Conservation (phyloP, 2,888 invertebrate species). For the Pyrgus malvae region DNA sequence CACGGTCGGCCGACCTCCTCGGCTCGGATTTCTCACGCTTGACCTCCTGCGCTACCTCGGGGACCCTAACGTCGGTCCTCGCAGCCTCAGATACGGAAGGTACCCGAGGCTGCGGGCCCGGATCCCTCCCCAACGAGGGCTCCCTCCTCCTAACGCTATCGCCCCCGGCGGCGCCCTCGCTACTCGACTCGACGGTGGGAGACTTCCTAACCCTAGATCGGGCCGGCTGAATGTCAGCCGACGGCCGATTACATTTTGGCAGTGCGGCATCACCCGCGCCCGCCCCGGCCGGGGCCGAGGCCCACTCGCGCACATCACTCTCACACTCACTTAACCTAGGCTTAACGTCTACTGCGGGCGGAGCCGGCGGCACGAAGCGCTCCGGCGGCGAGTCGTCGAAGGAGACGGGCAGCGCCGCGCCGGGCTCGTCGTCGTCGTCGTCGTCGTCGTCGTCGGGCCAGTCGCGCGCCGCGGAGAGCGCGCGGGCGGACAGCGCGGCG, state of each 20-base stretch:
- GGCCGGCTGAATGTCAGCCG: constrained; percentile 64
- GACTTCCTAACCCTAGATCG: constrained; percentile 60
- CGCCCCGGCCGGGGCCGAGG: constrained; percentile 46
- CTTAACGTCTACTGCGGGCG: constrained; percentile 41
- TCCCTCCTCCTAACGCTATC: constrained; percentile 50
- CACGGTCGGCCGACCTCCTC: background rate
- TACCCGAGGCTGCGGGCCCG: no score
- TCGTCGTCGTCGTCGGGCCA: constrained; percentile 15
- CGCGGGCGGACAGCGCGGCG: constrained; percentile 39
- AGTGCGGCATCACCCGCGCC: constrained; percentile 51
- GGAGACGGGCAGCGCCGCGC: background rate
- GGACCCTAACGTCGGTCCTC: background rate
- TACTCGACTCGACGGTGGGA: constrained; percentile 64
- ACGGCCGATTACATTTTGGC: constrained; percentile 54
- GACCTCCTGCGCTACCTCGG: constrained; percentile 13
- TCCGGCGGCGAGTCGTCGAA: constrained; percentile 19
- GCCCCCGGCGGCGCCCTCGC: constrained; percentile 50
- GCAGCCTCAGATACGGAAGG: background rate
- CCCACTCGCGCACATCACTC: constrained; percentile 41
- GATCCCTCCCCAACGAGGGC: background rate
- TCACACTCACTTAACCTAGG: constrained; percentile 38
- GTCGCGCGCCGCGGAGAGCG: constrained; percentile 25
- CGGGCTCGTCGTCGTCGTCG: constrained; percentile 16
- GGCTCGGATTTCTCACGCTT: background rate
- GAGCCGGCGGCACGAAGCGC: constrained; percentile 24